phyloP scores from a whole-genome alignment of 2,113 vertebrate species.

The Microcebus lehilahytsara region DNA sequence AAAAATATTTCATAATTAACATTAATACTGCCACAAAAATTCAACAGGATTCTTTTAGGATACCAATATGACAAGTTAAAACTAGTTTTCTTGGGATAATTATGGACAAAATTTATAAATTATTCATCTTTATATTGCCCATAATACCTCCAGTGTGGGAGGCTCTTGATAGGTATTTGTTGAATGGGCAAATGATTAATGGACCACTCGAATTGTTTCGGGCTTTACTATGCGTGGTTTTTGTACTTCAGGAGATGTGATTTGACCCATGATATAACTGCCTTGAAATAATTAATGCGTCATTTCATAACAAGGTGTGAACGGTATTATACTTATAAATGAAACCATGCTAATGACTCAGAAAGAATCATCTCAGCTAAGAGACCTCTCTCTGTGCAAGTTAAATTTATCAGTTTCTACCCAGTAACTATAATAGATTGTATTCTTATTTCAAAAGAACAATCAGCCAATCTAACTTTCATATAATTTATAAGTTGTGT shows the following conservation, averaged over 20 bases:
- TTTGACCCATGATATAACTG: conserved; percentile 38
- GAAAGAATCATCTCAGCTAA: conserved; percentile 28
- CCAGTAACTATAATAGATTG: not conserved
- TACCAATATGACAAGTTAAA: conserved; percentile 9
- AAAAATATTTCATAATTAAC: not conserved
- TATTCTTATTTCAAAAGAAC: not conserved
- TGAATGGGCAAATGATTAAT: conserved; percentile 52
- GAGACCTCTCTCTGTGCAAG: not conserved
- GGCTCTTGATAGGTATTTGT: not conserved
- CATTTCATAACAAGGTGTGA: conserved; percentile 47
- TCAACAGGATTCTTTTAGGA: not conserved
- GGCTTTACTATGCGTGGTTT: not conserved
- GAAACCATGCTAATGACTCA: conserved; percentile 9
- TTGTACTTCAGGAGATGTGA: conserved; percentile 45
- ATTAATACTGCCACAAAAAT: not conserved
- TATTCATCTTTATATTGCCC: conserved; percentile 27
- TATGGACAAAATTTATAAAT: not conserved
- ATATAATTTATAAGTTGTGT: not conserved
- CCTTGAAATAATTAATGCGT: conserved; percentile 56
- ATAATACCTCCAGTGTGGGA: conserved; percentile 25
- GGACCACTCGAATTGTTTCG: not conserved
- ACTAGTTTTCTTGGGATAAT: conserved; percentile 2
- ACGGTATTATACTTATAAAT: not conserved
- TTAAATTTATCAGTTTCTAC: not conserved
- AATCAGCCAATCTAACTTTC: not conserved